Conservation (phyloP, 2,113 vertebrate species). For the Diphyllodes magnificus region DNA sequence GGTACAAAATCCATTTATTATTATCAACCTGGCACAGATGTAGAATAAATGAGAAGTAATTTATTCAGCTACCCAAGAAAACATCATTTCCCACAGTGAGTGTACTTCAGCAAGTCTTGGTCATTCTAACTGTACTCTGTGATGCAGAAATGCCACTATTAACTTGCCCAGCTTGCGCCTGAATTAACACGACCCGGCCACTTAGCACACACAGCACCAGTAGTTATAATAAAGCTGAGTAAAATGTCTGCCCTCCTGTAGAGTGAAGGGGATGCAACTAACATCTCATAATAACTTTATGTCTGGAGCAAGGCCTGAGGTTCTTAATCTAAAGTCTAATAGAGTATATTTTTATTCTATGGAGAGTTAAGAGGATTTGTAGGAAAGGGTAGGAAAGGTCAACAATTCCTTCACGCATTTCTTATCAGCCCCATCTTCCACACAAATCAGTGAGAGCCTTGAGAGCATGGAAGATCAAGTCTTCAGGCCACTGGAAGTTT, state of each 20-base stretch:
- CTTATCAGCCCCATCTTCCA: neutral
- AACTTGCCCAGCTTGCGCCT: neutral
- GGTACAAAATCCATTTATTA: neutral
- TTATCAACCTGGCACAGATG: neutral
- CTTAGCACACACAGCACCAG: neutral
- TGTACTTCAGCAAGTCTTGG: neutral
- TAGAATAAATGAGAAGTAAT: neutral
- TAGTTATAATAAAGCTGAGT: neutral
- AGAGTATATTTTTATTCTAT: neutral
- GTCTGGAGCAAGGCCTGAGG: neutral
- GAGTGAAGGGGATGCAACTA: neutral
- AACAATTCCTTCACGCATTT: neutral
- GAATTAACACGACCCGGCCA: neutral
- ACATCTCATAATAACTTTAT: neutral
- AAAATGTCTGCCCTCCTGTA: neutral
- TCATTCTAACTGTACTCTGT: neutral
- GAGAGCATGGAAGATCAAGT: neutral
- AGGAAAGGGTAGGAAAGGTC: neutral
- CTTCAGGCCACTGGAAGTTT: neutral
- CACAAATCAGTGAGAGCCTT: neutral
- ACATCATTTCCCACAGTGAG: neutral
- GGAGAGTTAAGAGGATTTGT: neutral
- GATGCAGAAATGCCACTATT: neutral
- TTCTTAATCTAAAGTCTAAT: neutral
- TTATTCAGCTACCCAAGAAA: neutral